Base-by-base conservation (phyloP, 1,140 invertebrate species). In the Eueides isabella region DNA sequence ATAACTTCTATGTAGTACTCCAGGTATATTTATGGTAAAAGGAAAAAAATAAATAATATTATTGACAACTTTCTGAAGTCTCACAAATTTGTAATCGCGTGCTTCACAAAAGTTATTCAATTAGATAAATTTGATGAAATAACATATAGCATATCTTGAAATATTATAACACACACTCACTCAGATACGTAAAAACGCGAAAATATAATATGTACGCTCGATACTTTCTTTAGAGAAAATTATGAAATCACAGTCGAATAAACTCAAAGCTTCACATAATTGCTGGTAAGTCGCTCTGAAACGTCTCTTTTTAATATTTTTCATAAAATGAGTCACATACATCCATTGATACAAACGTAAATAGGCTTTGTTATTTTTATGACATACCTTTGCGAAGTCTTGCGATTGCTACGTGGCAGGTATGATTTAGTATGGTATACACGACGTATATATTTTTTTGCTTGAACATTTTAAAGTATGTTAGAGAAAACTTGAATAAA, bases 341-440 rank as follows among this genome's bases (percentile, higher is more conserved):
- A 55, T 26, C 48, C 23, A 55, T 14, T 55, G 48, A 55, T 26
- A 55, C 48, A 26, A 55, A 55, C 23, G 48, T 26, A 55, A 55
- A 55, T 55, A 55, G 23, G 48, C 48, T 55, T 55, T 55, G 19
- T 55, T 55, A 55, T 55, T 26, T 55, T 55, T 55, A 55, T 11
- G 26, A 55, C 23, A 2, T 55, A 23, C 26, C n/a, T 55, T 55
- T 26, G 48, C 48, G 9, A 55, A 55, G 48, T 41, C 35, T 12
- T 14, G 35, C 35, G 35, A 12, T 41, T 14, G 2, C 11, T 16
- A 41, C 35, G 14, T 44, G 0, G 0, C 7, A 19, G 16, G n/a
- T 19, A n/a, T 44, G 41, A n/a, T n/a, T n/a, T n/a, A n/a, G n/a
- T n/a, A n/a, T n/a, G n/a, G n/a, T n/a, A n/a, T n/a, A n/a, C n/a